phyloP scores from a whole-genome alignment of 1,140 invertebrate genomes.

The Glomeris maerens region DNA sequence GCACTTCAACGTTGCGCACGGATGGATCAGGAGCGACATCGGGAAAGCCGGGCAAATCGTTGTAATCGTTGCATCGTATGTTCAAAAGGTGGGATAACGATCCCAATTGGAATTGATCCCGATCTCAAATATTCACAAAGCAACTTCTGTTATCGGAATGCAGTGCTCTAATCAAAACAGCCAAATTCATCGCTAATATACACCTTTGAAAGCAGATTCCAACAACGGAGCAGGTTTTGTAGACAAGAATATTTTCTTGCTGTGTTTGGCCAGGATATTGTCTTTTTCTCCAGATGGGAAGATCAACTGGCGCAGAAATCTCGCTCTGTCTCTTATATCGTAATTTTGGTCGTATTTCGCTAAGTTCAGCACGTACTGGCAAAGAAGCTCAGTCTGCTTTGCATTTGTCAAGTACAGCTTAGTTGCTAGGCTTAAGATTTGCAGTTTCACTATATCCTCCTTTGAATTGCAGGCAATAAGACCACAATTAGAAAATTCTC shows the following conservation, averaged over 20 bases:
- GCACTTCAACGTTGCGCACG: constrained; percentile 58
- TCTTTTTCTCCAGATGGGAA: constrained; percentile 40
- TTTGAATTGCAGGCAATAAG: constrained; percentile 25
- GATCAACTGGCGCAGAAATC: constrained; percentile 70
- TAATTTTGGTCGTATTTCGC: constrained; percentile 97
- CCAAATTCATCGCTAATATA: constrained; percentile 8
- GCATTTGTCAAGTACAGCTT: constrained; percentile 84
- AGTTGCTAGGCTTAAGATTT: constrained; percentile 86
- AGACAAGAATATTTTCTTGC: constrained; percentile 72
- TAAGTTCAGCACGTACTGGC: constrained; percentile 88
- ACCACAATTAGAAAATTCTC: neutral
- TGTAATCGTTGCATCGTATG: constrained; percentile 65
- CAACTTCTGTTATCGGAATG: neutral
- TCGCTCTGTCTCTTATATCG: constrained; percentile 85
- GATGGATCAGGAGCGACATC: constrained; percentile 53
- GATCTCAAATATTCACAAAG: constrained; percentile 41
- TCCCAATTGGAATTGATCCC: constrained; percentile 79
- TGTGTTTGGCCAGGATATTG: constrained; percentile 47
- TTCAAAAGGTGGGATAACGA: constrained; percentile 92
- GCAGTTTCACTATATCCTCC: constrained; percentile 91
- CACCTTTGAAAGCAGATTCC: constrained; percentile 50
- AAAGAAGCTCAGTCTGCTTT: constrained; percentile 68
- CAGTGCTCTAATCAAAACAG: neutral
- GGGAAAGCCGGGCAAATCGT: constrained; percentile 75
- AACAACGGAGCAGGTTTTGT: constrained; percentile 83